phyloP scores from a whole-genome alignment of 2,888 invertebrate species.

The Agelastica alni region DNA sequence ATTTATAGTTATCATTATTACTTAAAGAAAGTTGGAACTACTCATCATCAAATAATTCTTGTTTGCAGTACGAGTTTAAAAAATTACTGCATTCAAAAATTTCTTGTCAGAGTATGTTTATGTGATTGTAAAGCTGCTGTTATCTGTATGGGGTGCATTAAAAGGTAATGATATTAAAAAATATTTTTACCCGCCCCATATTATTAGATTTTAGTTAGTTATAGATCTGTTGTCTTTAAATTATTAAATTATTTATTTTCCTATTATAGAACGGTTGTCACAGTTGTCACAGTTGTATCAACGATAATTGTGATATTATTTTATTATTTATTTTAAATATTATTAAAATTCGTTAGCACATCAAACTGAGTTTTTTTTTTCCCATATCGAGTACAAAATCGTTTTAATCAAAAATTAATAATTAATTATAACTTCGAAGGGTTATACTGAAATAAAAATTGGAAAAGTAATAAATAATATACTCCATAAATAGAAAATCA shows the following conservation, averaged over 20 bases:
- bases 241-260: conserved; percentile 15
- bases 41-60: too few relatives aligned
- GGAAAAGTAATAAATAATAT: neutral
- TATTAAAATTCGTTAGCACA: neutral
- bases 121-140: neutral
- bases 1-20: too few relatives aligned
- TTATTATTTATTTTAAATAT: conserved; percentile 31
- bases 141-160: too few relatives aligned
- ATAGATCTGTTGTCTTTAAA: conserved; percentile 10
- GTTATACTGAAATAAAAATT: neutral
- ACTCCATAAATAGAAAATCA: conserved; percentile 8
- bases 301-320: conserved; percentile 47
- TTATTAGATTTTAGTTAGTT: neutral
- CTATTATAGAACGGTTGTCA: conserved; percentile 9
- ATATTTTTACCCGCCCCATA: neutral
- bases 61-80: neutral
- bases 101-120: neutral
- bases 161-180: too few relatives aligned
- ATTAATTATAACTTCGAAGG: neutral
- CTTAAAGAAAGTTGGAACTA: too few relatives aligned
- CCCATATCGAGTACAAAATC: neutral
- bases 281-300: conserved; percentile 30
- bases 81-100: neutral
- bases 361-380: neutral
- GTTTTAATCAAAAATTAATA: neutral